phyloP scores from a whole-genome alignment of 2,888 invertebrate genomes.

The Lycocerus yunnanus region DNA sequence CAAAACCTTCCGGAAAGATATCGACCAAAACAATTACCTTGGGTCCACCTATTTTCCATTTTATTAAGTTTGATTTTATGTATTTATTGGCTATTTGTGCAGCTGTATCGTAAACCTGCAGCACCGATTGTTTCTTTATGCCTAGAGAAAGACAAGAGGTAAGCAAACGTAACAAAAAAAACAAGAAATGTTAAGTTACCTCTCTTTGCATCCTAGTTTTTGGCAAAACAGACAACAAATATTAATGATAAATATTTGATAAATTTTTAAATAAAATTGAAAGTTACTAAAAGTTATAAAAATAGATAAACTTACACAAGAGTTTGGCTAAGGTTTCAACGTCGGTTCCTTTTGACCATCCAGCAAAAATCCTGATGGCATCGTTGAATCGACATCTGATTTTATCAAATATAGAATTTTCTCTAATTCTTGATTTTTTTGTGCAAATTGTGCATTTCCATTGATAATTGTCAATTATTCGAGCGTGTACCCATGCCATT shows the following conservation, averaged over 20 bases:
- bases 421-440: conserved; percentile 56
- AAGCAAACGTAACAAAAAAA: neutral
- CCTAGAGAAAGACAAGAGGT: conserved; percentile 52
- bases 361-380: conserved; percentile 64
- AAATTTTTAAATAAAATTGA: neutral
- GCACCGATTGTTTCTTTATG: conserved; percentile 62
- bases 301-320: conserved; percentile 57
- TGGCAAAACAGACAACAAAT: neutral
- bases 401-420: conserved; percentile 64
- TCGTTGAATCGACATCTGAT: conserved; percentile 66
- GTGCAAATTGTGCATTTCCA: conserved; percentile 58
- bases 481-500: conserved; percentile 58
- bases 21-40: conserved; percentile 67
- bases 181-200: neutral
- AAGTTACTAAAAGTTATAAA: neutral
- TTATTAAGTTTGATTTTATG: conserved; percentile 56
- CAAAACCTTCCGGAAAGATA: conserved; percentile 64
- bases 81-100: conserved; percentile 59
- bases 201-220: neutral
- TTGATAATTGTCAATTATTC: conserved; percentile 58
- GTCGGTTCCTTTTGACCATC: conserved; percentile 70
- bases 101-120: conserved; percentile 62
- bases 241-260: neutral
- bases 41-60: conserved; percentile 63
- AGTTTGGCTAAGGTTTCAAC: conserved; percentile 57